Evolutionary conservation across 2,888 invertebrate species (phyloP).

Genomic region (Cheilosia variabilis): DNA sequence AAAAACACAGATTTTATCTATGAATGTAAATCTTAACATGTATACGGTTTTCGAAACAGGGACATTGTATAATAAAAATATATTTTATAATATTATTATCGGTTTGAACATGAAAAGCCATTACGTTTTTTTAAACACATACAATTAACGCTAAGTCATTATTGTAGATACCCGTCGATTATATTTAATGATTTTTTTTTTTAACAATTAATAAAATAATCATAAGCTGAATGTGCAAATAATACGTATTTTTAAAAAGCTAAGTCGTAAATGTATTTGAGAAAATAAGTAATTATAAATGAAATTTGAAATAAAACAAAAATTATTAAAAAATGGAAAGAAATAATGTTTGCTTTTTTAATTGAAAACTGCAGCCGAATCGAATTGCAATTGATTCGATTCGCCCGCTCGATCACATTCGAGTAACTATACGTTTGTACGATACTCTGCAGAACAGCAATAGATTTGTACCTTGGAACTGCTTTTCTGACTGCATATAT

Average conservation of each 20-base stretch:
- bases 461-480: too few relatives aligned
- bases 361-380: too few relatives aligned
- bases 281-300: conserved; percentile 52
- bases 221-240: conserved; percentile 70
- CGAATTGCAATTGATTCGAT: too few relatives aligned
- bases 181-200: conserved; percentile 10
- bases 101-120: conserved; percentile 1
- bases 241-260: conserved; percentile 54
- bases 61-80: conserved; percentile 33
- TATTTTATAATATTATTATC: conserved; percentile 18
- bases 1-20: neutral
- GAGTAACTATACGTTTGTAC: too few relatives aligned
- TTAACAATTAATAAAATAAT: conserved; percentile 41
- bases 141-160: conserved; percentile 61
- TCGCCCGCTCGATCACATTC: too few relatives aligned
- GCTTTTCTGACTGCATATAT: too few relatives aligned
- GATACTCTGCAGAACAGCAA: too few relatives aligned
- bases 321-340: conserved; percentile 16
- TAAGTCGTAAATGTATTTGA: conserved; percentile 61
- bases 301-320: conserved; percentile 48
- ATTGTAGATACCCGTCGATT: conserved; percentile 40
- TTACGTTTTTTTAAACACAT: conserved; percentile 13
- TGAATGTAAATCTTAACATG: conserved; percentile 30
- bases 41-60: conserved; percentile 62
- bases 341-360: neutral